Evolutionary conservation across 1,140 invertebrate genomes (phyloP).

Genomic region (Drosophila paulistorum): DNA sequence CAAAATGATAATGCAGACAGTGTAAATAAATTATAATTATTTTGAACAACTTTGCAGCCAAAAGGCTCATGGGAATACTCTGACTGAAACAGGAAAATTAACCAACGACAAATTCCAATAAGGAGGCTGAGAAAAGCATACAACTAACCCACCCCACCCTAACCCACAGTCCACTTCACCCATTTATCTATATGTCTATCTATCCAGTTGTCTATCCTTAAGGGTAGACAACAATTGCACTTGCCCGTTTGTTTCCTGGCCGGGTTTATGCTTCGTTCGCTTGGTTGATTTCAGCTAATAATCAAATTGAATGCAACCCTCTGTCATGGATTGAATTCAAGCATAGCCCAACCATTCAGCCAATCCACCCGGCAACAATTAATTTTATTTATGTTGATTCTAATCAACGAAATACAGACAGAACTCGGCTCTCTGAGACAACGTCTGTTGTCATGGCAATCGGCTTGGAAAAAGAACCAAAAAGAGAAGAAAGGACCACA

Average conservation of each 20-base stretch:
- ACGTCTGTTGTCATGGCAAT: slow-evolving; percentile 55
- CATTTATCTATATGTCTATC: not conserved
- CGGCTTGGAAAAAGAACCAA: slow-evolving; percentile 24
- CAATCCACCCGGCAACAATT: slow-evolving; percentile 70
- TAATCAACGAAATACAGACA: slow-evolving; percentile 60
- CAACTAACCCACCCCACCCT: not conserved
- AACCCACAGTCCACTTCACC: too few relatives aligned
- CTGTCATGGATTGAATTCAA: slow-evolving; percentile 1
- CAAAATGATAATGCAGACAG: slow-evolving; percentile 8
- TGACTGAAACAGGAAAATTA: slow-evolving; percentile 55
- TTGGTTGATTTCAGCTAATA: slow-evolving; percentile 64
- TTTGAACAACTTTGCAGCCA: slow-evolving; percentile 19
- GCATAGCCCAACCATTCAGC: slow-evolving; percentile 1
- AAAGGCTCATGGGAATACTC: slow-evolving; percentile 36
- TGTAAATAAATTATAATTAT: slow-evolving; percentile 73
- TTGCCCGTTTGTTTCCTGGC: slow-evolving; percentile 29
- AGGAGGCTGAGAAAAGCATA: slow-evolving; percentile 16
- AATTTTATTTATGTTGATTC: slow-evolving; percentile 81
- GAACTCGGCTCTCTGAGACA: slow-evolving; percentile 18
- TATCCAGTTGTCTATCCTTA: not conserved
- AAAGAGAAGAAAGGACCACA: slow-evolving; percentile 33
- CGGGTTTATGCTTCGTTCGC: slow-evolving; percentile 31
- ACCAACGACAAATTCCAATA: slow-evolving; percentile 46
- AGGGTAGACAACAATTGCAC: slow-evolving; percentile 24
- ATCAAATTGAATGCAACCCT: slow-evolving; percentile 80